Evolutionary conservation across 1,140 invertebrate species (phyloP), one percentile per base, ranked within the genome.

Genomic region (Diploscapter pachys): DNA sequence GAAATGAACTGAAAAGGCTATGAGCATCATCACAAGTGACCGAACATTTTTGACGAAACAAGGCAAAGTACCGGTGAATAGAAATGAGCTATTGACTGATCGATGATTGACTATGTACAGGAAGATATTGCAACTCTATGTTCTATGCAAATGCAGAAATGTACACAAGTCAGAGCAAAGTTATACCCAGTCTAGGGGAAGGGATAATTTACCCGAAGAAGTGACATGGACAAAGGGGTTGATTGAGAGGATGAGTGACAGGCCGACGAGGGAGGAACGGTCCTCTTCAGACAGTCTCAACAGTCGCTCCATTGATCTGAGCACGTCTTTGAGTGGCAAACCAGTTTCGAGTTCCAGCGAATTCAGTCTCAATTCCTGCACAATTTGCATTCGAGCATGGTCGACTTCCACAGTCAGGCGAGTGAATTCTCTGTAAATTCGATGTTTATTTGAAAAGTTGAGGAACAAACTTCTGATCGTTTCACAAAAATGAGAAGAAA

Each of bases 131-230:
- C 31, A 31, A 31, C 31, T 31, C 31, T 31, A 31, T 31, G 31
- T 31, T 31, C 31, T 31, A 1, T 31, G 31, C 31, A 31, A 31
- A 31, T 31, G 31, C 31, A 31, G 31, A 31, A 31, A 59, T 59
- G 63, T 8, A 31, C 51, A 65, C 63, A 65, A 65, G 31, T 31
- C 31, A 68, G 50, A 11, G 3, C 51, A 4, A 3, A 48, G 4
- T 70, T 74, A 74, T 11, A 64, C 55, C 73, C 73, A 74, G 54
- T 64, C 63, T 1, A 74, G 51, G 4, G 73, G 73, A 6, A 74
- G 55, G 9, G 73, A 67, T 3, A 74, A 61, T 3, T 51, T 64
- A 5, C 73, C 73, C 59, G 68, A 65, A 31, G 13, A 63, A 3
- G 64, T 74, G 0, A 74, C 73, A 69, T 74, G 63, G 5, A 74